Evolutionary conservation across 1,140 invertebrate genomes (phyloP).

Genomic region (Aphidius ervi): DNA sequence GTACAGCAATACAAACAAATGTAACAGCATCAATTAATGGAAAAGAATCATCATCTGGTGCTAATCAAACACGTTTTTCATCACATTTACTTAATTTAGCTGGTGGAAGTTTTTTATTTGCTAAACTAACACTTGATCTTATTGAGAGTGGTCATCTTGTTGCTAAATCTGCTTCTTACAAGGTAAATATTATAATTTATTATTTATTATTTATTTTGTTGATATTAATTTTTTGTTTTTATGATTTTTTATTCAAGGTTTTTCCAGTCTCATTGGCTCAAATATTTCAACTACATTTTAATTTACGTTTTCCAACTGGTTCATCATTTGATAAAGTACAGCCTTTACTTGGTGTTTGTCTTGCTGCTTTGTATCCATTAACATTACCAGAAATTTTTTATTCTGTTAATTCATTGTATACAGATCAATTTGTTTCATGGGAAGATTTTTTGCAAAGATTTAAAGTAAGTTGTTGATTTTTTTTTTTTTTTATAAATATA

Average conservation of each 20-base stretch:
- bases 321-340: conserved; percentile 86
- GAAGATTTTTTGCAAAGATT: conserved; percentile 84
- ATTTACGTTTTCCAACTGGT: conserved; percentile 84
- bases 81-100: conserved; percentile 79
- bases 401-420: conserved; percentile 82
- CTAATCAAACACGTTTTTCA: conserved; percentile 73
- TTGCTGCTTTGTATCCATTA: conserved; percentile 86
- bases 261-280: conserved; percentile 88
- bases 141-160: conserved; percentile 90
- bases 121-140: conserved; percentile 89
- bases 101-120: conserved; percentile 86
- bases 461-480: conserved; percentile 53
- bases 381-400: conserved; percentile 90
- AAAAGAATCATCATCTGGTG: conserved; percentile 59
- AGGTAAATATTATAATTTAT: conserved; percentile 55
- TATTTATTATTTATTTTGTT: not conserved
- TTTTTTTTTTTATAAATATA: conserved; percentile 8
- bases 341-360: conserved; percentile 80
- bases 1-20: conserved; percentile 77
- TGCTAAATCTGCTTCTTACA: conserved; percentile 88
- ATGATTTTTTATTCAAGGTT: conserved; percentile 43
- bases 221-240: not conserved
- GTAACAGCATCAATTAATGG: conserved; percentile 68
- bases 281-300: conserved; percentile 91
- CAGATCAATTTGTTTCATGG: conserved; percentile 76